Conservation (phyloP, 2,113 vertebrate genomes). For the pig (Sus scrofa) region T2T-Sscrofa CM000818.6:55849001-55849500, state of each 20-base stretch:
- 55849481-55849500: not conserved
- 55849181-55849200: not conserved
- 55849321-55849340: not conserved
- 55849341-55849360: not conserved
- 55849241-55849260: not conserved
- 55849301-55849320: not conserved
- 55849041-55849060: not conserved
- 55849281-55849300: not conserved
- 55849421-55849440: not conserved
- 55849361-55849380: not conserved
- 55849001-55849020: accelerated
- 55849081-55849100: not conserved
- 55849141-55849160: not conserved
- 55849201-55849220: not conserved
- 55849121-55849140: not conserved
- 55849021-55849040: not conserved
- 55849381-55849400: not conserved
- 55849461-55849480: not conserved
- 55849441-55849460: not conserved
- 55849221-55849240: not conserved
- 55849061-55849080: not conserved
- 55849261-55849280: no score
- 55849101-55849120: not conserved
- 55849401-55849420: not conserved
- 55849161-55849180: not conserved